These are phyloP conservation scores for Drosophila nigrodunni DNA, from an alignment of 1,140 invertebrate species.

Conservation along the genomic window DNA sequence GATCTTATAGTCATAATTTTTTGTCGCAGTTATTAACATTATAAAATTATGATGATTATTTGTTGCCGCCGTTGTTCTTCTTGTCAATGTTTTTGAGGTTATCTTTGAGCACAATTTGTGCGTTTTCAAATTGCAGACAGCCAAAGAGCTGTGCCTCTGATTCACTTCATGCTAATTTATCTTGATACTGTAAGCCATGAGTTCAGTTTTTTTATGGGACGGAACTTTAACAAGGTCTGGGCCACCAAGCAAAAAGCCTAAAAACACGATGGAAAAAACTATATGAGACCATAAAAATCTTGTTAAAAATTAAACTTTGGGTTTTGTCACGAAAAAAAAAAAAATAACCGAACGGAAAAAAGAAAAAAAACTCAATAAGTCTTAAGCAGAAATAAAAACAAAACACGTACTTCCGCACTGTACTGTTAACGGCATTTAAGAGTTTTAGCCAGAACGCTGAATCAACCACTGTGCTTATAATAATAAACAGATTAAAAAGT, in stretches of 20 bases:
- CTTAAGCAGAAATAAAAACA: slow-evolving; percentile 58
- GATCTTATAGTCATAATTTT: slow-evolving; percentile 59
- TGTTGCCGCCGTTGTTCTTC: slow-evolving; percentile 11
- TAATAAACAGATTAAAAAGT: background rate
- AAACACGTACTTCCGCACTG: slow-evolving; percentile 64
- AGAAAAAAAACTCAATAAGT: slow-evolving; percentile 55
- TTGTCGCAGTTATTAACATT: slow-evolving; percentile 42
- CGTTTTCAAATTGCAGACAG: slow-evolving; percentile 41
- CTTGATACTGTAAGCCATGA: slow-evolving; percentile 54
- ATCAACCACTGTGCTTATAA: slow-evolving; percentile 14
- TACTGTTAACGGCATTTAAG: slow-evolving; percentile 5
- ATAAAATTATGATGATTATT: slow-evolving; percentile 8
- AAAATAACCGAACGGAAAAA: slow-evolving; percentile 27
- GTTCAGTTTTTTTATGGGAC: slow-evolving; percentile 54
- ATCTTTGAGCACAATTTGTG: slow-evolving; percentile 32
- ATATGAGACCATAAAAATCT: slow-evolving; percentile 60
- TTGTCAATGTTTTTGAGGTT: slow-evolving; percentile 3
- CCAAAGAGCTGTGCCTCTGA: slow-evolving; percentile 39
- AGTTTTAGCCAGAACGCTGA: slow-evolving; percentile 28
- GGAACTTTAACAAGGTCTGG: slow-evolving; percentile 59
- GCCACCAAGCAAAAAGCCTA: slow-evolving; percentile 50
- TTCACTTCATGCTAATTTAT: slow-evolving; percentile 73
- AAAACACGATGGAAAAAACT: slow-evolving; percentile 25
- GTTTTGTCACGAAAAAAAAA: slow-evolving; percentile 71
- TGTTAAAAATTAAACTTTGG: slow-evolving; percentile 59